Evolutionary conservation across 2,113 vertebrate species (phyloP).

Genomic region (Leptobrachium leishanense): DNA sequence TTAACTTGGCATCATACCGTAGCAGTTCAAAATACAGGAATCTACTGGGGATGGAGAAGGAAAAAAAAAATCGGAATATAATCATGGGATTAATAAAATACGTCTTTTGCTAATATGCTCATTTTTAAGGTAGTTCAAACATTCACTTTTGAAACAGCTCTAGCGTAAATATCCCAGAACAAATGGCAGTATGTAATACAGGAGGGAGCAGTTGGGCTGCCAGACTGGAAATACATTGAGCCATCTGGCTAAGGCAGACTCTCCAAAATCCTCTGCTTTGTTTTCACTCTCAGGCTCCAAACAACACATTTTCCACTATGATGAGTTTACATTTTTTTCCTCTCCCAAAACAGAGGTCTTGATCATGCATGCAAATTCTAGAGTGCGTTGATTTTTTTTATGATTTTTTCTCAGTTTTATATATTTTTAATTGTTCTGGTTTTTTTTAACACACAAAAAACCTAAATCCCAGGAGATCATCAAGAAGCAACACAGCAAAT

Average conservation of each 20-base stretch:
- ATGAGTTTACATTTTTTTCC: constrained; percentile 78
- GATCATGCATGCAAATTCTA: constrained; percentile 83
- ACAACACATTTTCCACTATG: constrained; percentile 86
- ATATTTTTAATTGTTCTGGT: too few species aligned
- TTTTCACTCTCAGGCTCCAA: constrained; percentile 85
- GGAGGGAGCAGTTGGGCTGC: constrained; percentile 84
- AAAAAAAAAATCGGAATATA: constrained; percentile 54
- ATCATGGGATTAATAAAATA: constrained; percentile 72
- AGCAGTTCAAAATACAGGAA: constrained; percentile 12
- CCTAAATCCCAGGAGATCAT: too few species aligned
- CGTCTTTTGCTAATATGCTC: constrained; percentile 76
- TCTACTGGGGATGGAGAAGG: constrained; percentile 52
- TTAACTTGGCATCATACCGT: constrained; percentile 1
- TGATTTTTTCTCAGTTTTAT: too few species aligned
- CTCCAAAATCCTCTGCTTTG: constrained; percentile 86
- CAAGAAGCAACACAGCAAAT: too few species aligned
- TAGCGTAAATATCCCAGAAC: constrained; percentile 83
- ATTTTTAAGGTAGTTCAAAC: constrained; percentile 82
- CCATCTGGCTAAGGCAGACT: constrained; percentile 83
- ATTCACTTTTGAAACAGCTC: constrained; percentile 81
- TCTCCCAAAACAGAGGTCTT: constrained; percentile 75
- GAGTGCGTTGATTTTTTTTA: constrained; percentile 66
- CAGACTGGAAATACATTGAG: constrained; percentile 81
- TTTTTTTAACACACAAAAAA: too few species aligned
- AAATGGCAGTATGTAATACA: constrained; percentile 84